Evolutionary conservation across 2,797 vertebrate species (phyloP).

Genomic region (Uromys caudimaculatus): DNA sequence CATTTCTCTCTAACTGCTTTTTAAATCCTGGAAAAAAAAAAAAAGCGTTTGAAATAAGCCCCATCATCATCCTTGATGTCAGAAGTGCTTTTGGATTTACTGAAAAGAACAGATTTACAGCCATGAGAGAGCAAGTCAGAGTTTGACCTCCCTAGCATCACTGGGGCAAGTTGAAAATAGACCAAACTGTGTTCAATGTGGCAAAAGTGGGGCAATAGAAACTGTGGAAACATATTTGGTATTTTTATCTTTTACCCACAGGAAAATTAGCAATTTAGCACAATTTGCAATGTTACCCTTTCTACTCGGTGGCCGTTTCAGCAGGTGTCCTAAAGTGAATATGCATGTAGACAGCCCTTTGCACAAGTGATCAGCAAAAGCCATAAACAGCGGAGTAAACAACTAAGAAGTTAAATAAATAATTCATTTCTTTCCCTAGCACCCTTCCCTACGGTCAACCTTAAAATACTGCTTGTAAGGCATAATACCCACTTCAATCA

Average conservation of each 20-base stretch:
- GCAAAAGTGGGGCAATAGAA: constrained; percentile 77
- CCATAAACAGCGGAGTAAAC: constrained; percentile 55
- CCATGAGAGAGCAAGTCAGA: constrained; percentile 80
- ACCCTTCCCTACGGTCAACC: constrained; percentile 61
- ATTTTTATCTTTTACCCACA: constrained; percentile 77
- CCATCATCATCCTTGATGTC: constrained; percentile 85
- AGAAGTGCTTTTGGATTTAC: constrained; percentile 84
- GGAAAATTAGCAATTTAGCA: constrained; percentile 66
- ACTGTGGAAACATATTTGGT: constrained; percentile 60
- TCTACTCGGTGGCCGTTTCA: constrained; percentile 18
- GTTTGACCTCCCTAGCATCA: constrained; percentile 84
- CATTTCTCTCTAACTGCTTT: constrained; percentile 43
- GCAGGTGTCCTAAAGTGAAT: not conserved
- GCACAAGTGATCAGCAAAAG: constrained; percentile 54
- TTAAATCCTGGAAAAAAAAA: constrained; percentile 62
- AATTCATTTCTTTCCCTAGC: constrained; percentile 27
- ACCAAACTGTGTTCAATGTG: constrained; percentile 64
- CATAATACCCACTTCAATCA: constrained; percentile 85
- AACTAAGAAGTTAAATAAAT: constrained; percentile 66
- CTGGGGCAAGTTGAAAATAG: constrained; percentile 77
- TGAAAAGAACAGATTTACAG: constrained; percentile 83
- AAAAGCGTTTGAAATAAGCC: constrained; percentile 75
- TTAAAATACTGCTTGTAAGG: constrained; percentile 82
- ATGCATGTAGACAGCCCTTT: rapidly evolving
- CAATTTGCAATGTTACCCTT: constrained; percentile 70